Evolutionary conservation across 2,888 invertebrate genomes (phyloP), one percentile per base, ranked within the genome.

Genomic region (Drosophila barbarae): DNA sequence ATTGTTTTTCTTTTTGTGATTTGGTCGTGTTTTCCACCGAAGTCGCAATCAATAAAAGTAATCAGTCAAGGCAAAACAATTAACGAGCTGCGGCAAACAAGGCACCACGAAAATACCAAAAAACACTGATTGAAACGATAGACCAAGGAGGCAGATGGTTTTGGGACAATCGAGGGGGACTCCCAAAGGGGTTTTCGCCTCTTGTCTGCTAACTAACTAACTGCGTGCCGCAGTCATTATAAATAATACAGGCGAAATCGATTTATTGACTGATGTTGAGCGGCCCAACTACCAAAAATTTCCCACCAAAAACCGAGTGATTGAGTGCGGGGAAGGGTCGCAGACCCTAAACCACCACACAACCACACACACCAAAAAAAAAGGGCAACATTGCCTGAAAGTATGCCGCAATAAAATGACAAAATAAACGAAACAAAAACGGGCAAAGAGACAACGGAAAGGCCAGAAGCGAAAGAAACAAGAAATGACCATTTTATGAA

Each of bases 401-500:
- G 68, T 72, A 63, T 68, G 74, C 80, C 66, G 61, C 75, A 70
- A 70, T 75, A 69, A 84, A 84, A 73, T 65, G 72, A 84, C 67
- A 72, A 76, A 73, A 76, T 81, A 76, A 64, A 70, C 71, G 69
- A 70, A 70, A 74, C 54, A 72, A 53, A 65, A 56, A 49, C 55
- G 53, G 52, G 56, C 28, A 46, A 9, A 5, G 26, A 26, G 39
- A 32, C 34, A 44, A 28, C 38, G 32, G 35, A 36, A 63, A 13
- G 8, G 53, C 21, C 32, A 42, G 53, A 23, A 23, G 21, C 35
- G 49, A 53, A 46, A 12, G 50, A 54, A 56, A 65, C 82, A 73
- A 81, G 78, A 73, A 82, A 82, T 82, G 71, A 68, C 69, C 74
- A 72, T 76, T 81, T 81, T 84, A 82, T 81, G 77, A 84, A 84